Evolutionary conservation across 1,140 invertebrate genomes (phyloP).

Genomic region (Zaprionus africanus): DNA sequence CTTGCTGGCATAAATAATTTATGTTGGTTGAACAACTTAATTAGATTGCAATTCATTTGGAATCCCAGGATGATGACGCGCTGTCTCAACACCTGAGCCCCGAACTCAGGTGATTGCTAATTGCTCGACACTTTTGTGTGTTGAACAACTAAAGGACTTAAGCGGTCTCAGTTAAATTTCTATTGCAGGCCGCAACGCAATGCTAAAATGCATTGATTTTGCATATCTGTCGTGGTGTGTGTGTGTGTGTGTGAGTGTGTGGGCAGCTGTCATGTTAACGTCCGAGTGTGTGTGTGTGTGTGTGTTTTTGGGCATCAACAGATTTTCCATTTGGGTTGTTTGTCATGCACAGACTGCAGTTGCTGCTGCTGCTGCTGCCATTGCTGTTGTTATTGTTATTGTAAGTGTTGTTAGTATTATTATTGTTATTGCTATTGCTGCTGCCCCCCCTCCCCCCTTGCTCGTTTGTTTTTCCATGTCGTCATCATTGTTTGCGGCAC

Average conservation of each 20-base stretch:
- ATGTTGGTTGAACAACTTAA: slow-evolving; percentile 39
- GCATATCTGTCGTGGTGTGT: slow-evolving; percentile 23
- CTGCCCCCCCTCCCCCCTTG: not conserved
- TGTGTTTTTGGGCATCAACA: slow-evolving; percentile 73
- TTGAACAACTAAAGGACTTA: slow-evolving; percentile 38
- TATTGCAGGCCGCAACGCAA: slow-evolving; percentile 33
- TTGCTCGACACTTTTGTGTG: slow-evolving; percentile 46
- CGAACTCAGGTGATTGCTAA: slow-evolving; percentile 39
- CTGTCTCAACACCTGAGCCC: slow-evolving; percentile 10
- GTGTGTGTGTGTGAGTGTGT: slow-evolving; percentile 10
- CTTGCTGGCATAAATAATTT: slow-evolving; percentile 46
- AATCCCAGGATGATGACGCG: slow-evolving; percentile 1
- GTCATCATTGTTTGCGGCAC: slow-evolving; percentile 39
- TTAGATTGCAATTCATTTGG: slow-evolving; percentile 33
- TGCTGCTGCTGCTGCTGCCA: slow-evolving; percentile 27
- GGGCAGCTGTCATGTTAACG: slow-evolving; percentile 6
- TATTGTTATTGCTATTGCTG: slow-evolving; percentile 16
- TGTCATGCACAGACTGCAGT: slow-evolving; percentile 61
- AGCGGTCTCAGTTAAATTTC: slow-evolving; percentile 18
- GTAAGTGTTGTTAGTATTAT: slow-evolving; percentile 28
- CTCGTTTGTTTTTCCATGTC: slow-evolving; percentile 52
- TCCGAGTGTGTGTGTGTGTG: slow-evolving; percentile 14
- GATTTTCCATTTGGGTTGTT: slow-evolving; percentile 78
- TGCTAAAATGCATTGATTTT: slow-evolving; percentile 62
- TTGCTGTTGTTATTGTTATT: slow-evolving; percentile 24